Conservation (phyloP, 2,797 vertebrate species). For the Neosilurus hyrtlii region DNA sequence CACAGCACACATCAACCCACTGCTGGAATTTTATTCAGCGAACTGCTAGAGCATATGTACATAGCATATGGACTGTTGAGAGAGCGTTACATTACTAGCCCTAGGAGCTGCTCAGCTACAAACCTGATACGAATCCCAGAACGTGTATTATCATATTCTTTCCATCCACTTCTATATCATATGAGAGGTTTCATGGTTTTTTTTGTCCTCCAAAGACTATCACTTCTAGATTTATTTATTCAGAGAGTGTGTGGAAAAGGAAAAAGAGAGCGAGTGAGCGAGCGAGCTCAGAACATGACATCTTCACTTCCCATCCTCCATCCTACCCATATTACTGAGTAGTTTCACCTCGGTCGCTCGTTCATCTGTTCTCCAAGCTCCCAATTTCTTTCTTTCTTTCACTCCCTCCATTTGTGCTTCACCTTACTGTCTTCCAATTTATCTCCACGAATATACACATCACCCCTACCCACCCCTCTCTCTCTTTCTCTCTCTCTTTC, state of each 20-base stretch:
- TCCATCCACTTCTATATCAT: conserved; percentile 2
- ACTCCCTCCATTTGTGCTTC: conserved; percentile 1
- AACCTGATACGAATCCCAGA: conserved; percentile 31
- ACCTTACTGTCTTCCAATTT: conserved; percentile 28
- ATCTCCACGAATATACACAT: conserved; percentile 9
- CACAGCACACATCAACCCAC: background rate
- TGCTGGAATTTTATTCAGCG: background rate
- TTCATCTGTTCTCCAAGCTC: conserved; percentile 27
- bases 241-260: background rate
- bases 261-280: background rate
- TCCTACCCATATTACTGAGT: background rate
- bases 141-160: conserved; percentile 13
- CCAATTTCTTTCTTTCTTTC: conserved; percentile 24
- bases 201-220: background rate
- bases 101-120: conserved; percentile 14
- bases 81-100: background rate
- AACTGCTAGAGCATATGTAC: background rate
- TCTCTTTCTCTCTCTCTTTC: background rate
- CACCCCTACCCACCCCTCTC: too few species aligned
- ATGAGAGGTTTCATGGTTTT: conserved; percentile 23
- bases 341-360: conserved; percentile 21
- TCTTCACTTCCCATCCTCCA: background rate
- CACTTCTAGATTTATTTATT: conserved; percentile 33
- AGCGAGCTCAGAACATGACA: conserved; percentile 4
- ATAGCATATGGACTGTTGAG: background rate